Evolutionary conservation across 2,113 vertebrate genomes (phyloP), one percentile per base, ranked within the genome.

Genomic region (Albula goreensis): DNA sequence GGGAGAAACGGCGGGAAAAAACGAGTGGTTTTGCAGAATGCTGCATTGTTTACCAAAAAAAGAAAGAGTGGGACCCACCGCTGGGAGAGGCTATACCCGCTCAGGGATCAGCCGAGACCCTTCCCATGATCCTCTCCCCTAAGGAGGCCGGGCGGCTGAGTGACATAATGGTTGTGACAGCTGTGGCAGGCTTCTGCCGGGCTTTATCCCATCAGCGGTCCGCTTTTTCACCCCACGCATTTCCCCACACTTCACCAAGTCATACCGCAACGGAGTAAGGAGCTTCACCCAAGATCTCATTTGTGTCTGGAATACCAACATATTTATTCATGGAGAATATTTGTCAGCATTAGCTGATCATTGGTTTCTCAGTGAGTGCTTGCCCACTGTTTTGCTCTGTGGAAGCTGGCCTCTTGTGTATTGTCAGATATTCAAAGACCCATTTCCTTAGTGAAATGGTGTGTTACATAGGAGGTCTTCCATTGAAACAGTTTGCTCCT

Each of bases 111-210:
- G 78, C 11, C 5, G 12, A 80, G 17, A 50, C 17, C 49, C 78
- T 41, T 80, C 49, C 15, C 31, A 22, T 80, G 48, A 50, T 51
- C 79, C 5, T 80, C 13, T 80, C 31, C 70, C 70, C 3, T 74
- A n/a, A 74, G 22, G 79, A 51, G 31, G 8, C 17, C 19, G 48
- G 8, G 17, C 60, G 60, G 51, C 89, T 70, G 74, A 91, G 90
- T 93, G 90, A 93, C 90, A 90, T 89, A 91, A 90, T 87, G 86
- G 86, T 74, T 93, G 79, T 91, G 93, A 92, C 92, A 95, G 90
- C 89, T 91, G 89, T 91, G 87, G 83, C 86, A 86, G 84, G 86
- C 86, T 87, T 70, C 63, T 89, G 89, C 8, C 82, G 53, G 84
- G 83, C 85, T 63, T 87, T 52, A 50, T 56, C 81, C 74, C 87